phyloP scores from a whole-genome alignment of 2,888 invertebrate genomes.

The Hanleya hanleyi region DNA sequence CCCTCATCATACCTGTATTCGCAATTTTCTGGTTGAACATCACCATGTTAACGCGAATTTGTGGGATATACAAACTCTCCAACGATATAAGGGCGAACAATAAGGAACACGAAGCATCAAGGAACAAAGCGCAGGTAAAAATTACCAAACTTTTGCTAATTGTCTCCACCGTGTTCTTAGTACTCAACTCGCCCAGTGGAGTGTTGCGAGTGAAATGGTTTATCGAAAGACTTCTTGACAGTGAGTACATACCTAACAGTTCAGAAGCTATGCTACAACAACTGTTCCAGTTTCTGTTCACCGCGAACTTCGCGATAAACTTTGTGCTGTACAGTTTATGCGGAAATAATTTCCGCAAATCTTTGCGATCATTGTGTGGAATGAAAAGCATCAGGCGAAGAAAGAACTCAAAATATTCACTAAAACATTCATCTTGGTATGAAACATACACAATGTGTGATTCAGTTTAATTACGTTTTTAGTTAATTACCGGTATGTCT shows the following conservation, averaged over 20 bases:
- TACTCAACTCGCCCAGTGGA: slow-evolving; percentile 6
- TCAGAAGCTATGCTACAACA: neutral
- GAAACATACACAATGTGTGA: slow-evolving; percentile 2
- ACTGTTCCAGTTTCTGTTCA: slow-evolving; percentile 7
- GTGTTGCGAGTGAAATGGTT: slow-evolving; percentile 1
- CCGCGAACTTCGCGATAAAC: slow-evolving; percentile 5
- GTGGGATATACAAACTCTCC: neutral
- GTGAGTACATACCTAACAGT: neutral
- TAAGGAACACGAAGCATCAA: neutral
- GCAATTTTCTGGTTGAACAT: slow-evolving; percentile 10
- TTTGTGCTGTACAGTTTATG: slow-evolving; percentile 9
- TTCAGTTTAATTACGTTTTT: neutral
- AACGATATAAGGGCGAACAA: neutral
- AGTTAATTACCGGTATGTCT: no score
- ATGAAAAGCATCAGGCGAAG: neutral
- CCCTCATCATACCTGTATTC: neutral
- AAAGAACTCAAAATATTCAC: neutral
- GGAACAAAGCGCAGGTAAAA: slow-evolving; percentile 4
- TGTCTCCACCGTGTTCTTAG: neutral
- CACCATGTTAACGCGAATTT: slow-evolving; percentile 1
- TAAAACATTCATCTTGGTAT: neutral
- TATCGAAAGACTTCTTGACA: neutral
- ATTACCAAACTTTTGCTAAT: slow-evolving; percentile 4
- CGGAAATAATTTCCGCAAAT: slow-evolving; percentile 4
- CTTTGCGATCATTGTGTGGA: neutral